These are phyloP conservation scores for Phyllostomus discolor DNA, from an alignment of 2,113 vertebrate genomes.

Conservation along the genomic window DNA sequence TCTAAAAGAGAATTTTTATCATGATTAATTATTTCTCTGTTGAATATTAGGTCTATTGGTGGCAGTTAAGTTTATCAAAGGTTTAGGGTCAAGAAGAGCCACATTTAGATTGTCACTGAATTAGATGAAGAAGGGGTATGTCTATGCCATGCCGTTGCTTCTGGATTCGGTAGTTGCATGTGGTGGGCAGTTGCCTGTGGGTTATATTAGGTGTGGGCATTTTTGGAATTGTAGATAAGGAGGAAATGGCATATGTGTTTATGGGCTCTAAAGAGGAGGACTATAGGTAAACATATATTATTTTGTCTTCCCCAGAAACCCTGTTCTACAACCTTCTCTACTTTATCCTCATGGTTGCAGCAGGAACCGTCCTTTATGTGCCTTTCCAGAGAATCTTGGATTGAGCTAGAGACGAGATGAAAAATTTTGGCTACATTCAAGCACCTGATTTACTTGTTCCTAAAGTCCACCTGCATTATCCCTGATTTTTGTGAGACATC, in stretches of 20 bases:
- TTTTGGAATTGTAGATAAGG: not conserved
- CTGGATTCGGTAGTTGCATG: not conserved
- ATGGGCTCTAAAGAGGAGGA: not conserved
- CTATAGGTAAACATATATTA: not conserved
- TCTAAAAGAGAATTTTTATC: not conserved
- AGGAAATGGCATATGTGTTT: conserved; percentile 5
- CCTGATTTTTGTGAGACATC: not conserved
- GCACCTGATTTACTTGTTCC: not conserved
- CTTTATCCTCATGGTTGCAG: not conserved
- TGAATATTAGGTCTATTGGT: conserved; percentile 6
- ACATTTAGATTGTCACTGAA: conserved; percentile 16
- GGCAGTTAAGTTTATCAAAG: conserved; percentile 2
- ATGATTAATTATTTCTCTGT: not conserved
- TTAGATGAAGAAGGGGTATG: not conserved
- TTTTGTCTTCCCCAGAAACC: not conserved
- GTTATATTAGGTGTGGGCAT: not conserved
- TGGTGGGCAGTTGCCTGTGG: not conserved
- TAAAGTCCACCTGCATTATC: not conserved
- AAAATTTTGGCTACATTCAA: not conserved
- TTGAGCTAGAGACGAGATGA: conserved; percentile 8
- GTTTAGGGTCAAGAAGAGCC: not conserved
- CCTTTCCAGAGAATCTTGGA: conserved; percentile 32
- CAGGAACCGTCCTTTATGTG: not conserved
- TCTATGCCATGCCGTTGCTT: not conserved
- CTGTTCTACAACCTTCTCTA: not conserved